Conservation (phyloP, 2,113 vertebrate genomes). For the Eretmochelys imbricata region DNA sequence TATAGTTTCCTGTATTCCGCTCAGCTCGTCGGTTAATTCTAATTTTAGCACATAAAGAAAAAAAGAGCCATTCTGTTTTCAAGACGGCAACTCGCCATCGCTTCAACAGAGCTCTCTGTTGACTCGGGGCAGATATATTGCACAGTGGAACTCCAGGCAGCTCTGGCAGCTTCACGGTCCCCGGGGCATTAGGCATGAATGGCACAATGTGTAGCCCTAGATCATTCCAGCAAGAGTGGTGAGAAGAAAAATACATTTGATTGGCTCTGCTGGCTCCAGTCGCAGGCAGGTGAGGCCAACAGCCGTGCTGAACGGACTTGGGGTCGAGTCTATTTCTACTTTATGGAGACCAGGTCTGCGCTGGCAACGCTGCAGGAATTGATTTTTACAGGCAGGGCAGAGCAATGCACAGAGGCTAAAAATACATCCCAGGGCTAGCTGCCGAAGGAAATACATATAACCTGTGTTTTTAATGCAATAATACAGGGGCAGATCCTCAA, state of each 20-base stretch:
- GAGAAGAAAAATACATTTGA: not conserved
- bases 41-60: not conserved
- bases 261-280: not conserved
- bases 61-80: not conserved
- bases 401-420: not conserved
- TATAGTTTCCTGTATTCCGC: not conserved
- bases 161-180: not conserved
- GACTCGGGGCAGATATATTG: not conserved
- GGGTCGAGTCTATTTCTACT: not conserved
- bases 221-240: not conserved
- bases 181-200: not conserved
- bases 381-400: not conserved
- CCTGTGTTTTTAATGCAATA: not conserved
- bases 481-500: not conserved
- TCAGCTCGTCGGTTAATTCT: not conserved
- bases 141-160: not conserved
- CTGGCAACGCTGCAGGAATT: not conserved
- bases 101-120: not conserved
- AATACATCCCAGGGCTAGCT: not conserved
- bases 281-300: too few relatives aligned
- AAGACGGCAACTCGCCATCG: not conserved
- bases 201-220: not conserved
- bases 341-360: not conserved
- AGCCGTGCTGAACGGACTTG: not conserved
- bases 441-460: not conserved